phyloP scores from a whole-genome alignment of 1,140 invertebrate genomes.

The Chlorops oryzae region DNA sequence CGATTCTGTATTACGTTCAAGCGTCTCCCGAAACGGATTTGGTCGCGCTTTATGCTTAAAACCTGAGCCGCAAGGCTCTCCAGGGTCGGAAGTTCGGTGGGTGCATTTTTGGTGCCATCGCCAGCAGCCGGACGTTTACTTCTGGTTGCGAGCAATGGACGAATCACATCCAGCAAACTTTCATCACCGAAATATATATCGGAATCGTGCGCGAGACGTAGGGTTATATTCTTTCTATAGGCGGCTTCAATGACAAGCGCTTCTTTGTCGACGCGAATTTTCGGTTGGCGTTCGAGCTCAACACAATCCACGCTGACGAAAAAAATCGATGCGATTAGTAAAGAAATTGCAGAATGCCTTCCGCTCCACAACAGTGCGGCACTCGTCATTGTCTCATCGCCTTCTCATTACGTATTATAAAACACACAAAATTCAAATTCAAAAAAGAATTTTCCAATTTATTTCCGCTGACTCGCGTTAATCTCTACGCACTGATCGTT shows the following conservation, averaged over 20 bases:
- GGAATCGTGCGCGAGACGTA: constrained; percentile 29
- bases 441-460: no score
- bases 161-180: constrained; percentile 24
- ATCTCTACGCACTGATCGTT: no score
- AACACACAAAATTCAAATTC: no score
- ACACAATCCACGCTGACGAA: no score
- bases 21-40: constrained; percentile 13
- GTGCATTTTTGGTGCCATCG: constrained; percentile 1
- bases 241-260: constrained; percentile 25
- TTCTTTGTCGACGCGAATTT: constrained; percentile 15
- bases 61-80: constrained; percentile 23
- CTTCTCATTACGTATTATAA: no score
- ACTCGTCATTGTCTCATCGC: no score
- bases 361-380: no score
- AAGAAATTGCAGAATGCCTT: no score
- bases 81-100: constrained; percentile 17
- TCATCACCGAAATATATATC: constrained; percentile 28
- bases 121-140: constrained; percentile 12
- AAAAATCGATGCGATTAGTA: no score
- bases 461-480: no score
- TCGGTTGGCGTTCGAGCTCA: constrained; percentile 4
- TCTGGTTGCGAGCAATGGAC: no score
- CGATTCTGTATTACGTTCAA: constrained; percentile 15
- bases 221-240: constrained; percentile 26
- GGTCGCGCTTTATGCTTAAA: constrained; percentile 16